Evolutionary conservation across 2,113 vertebrate genomes (phyloP), one percentile per base, ranked within the genome.

Genomic region (Parus major): DNA sequence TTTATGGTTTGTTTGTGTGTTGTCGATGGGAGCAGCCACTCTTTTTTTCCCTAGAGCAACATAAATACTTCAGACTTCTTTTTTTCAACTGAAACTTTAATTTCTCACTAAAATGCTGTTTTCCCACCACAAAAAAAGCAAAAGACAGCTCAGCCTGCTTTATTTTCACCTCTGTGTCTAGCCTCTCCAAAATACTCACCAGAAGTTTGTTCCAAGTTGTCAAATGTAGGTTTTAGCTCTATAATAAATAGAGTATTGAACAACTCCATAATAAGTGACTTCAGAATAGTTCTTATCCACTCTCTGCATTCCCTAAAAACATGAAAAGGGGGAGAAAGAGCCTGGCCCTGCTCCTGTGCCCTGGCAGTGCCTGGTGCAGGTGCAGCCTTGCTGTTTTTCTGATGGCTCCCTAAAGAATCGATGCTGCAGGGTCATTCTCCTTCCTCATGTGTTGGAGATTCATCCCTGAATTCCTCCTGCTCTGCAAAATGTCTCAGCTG

Each of bases 1-100:
- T 14, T 88, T 69, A 24, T 47, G 20, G 33, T 59, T 73, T 90
- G 57, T 47, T 76, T 44, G 23, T 65, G 60, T 86, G 61, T 46
- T 77, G 86, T 66, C 21, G 15, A 82, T 73, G 31, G 68, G 53
- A 73, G 63, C 55, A 9, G 63, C 36, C 64, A 63, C 39, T 76
- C 19, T 44, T 2, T 69, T 78, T 79, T 93, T 63, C 72, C 70
- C 16, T 91, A 44, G 55, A 86, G 47, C 75, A 86, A 57, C 70
- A 72, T 78, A 79, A 79, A 87, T 28, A 90, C 80, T 88, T 92
- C 46, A 69, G n/a, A 65, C 50, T 81, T 55, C 6, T 88, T 88
- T 91, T 73, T 73, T 91, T 60, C 76, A 77, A 81, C 68, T 84
- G 86, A 66, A 88, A 88, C 83, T 95, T 88, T 69, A 82, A 63